phyloP scores from a whole-genome alignment of 2,113 vertebrate genomes.

The Oenanthe melanoleuca region DNA sequence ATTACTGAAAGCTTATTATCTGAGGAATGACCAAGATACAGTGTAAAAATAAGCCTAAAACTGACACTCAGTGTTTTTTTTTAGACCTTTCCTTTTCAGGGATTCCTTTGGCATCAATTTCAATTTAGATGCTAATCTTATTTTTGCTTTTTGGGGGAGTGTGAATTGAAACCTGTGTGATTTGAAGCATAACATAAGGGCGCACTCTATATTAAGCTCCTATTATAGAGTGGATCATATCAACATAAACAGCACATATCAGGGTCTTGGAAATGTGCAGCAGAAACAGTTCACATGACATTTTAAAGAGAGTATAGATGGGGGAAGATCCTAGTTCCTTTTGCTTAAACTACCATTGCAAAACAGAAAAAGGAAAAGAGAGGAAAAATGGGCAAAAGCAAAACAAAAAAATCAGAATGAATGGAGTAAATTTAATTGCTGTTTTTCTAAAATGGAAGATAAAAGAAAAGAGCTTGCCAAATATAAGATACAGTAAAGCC shows the following conservation, averaged over 20 bases:
- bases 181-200: constrained; percentile 33
- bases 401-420: background rate
- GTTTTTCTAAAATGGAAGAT: background rate
- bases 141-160: background rate
- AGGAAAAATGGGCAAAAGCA: background rate
- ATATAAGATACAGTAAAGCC: background rate
- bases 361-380: background rate
- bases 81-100: background rate
- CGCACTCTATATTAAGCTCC: background rate
- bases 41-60: background rate
- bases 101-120: background rate
- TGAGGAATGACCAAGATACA: background rate
- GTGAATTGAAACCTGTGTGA: constrained; percentile 21
- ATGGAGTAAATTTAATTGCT: background rate
- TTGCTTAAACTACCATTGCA: background rate
- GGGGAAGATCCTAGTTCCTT: background rate
- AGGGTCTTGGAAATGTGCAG: background rate
- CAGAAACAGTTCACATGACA: background rate
- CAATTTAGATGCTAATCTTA: constrained; percentile 48
- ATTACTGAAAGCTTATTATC: background rate
- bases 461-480: background rate
- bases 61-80: background rate
- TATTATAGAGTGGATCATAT: constrained; percentile 15
- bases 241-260: constrained; percentile 2
- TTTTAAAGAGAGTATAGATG: background rate